These are phyloP conservation scores for Nephrotoma guestfalica DNA, from an alignment of 2,888 invertebrate species.

Conservation along the genomic window DNA sequence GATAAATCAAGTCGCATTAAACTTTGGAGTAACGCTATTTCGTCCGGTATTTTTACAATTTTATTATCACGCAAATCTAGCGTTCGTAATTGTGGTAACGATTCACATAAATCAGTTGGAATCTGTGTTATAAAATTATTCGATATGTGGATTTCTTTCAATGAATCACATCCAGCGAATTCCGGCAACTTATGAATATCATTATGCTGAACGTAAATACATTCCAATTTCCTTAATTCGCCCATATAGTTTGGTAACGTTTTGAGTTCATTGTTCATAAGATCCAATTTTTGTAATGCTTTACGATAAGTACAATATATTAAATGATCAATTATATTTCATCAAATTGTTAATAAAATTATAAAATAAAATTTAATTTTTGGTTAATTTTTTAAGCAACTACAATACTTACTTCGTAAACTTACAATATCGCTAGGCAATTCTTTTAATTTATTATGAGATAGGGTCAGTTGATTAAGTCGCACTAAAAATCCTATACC, in stretches of 20 bases:
- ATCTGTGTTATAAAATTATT: constrained; percentile 72
- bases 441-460: constrained; percentile 57
- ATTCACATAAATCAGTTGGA: constrained; percentile 53
- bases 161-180: constrained; percentile 55
- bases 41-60: constrained; percentile 59
- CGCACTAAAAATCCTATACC: constrained; percentile 75
- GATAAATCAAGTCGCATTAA: constrained; percentile 72
- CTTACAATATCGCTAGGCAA: constrained; percentile 70
- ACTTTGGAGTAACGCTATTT: constrained; percentile 57
- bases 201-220: constrained; percentile 69
- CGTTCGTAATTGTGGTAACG: constrained; percentile 54
- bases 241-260: constrained; percentile 49
- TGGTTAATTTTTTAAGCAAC: neutral
- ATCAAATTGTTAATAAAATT: neutral
- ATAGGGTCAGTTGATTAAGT: constrained; percentile 54
- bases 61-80: constrained; percentile 74
- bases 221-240: constrained; percentile 57
- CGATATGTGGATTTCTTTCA: constrained; percentile 70
- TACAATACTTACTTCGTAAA: constrained; percentile 51
- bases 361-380: neutral
- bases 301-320: neutral
- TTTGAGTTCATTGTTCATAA: constrained; percentile 56
- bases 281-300: constrained; percentile 52
- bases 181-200: constrained; percentile 60
- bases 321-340: neutral